Base-by-base conservation (phyloP, 1,140 invertebrate genomes). In the Helicoverpa armigera region DNA sequence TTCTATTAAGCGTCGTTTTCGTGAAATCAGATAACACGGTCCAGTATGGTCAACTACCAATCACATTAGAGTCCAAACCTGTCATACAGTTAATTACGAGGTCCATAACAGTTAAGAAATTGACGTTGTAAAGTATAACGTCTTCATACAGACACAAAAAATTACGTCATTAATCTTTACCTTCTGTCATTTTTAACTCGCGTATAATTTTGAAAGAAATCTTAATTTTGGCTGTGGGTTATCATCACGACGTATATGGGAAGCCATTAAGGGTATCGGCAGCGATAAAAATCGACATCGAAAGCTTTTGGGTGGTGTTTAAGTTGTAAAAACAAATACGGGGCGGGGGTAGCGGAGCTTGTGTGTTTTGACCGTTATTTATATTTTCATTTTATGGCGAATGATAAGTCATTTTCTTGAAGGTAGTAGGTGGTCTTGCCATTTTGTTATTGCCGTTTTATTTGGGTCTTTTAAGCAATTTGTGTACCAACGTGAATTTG, bases 221-320 rank as follows among this genome's bases (percentile, higher is more conserved):
- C 31, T 79, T 58, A 79, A 69, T 79, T 67, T 79, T 23, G 65
- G 65, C 75, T 53, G 18, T 54, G 75, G 75, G 72, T 61, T 84
- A 86, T 60, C 85, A 87, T 87, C 83, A 77, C 79, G 80, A 79
- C 88, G 74, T 88, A 91, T 87, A 90, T 86, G 88, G 89, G 43
- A 61, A 74, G 67, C 85, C 86, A 89, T 90, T 89, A 92, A 88
- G 80, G 77, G 81, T 79, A 87, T 88, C 84, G 81, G 74, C 78
- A 72, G 83, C 56, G 87, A 90, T 89, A 86, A 90, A 82, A 81
- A 89, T 90, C 88, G 78, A 69, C 51, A 81, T 74, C 80, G 63
- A 81, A 35, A 78, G 23, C 23, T 18, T 77, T 54, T 79, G 76
- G 76, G 65, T 70, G 53, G 76, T 79, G 63, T 70, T 79, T 79